These are phyloP conservation scores for Dexiosoma caninum DNA, from an alignment of 2,888 invertebrate genomes.

Conservation along the genomic window DNA sequence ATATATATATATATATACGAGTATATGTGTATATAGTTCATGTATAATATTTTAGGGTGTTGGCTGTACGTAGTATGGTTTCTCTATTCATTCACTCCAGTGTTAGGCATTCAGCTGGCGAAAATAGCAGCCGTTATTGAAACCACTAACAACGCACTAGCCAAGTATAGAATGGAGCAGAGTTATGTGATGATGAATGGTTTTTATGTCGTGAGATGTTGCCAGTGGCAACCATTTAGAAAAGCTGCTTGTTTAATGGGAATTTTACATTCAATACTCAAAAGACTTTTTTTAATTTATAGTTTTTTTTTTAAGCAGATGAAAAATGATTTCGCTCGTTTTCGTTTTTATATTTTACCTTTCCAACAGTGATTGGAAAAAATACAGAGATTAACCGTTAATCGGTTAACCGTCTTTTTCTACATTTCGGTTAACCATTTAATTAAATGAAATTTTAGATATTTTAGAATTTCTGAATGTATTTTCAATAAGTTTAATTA, in stretches of 20 bases:
- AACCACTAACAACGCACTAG: slow-evolving; percentile 16
- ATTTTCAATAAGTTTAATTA: too few species aligned
- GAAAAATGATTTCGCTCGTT: not conserved
- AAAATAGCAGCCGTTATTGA: slow-evolving; percentile 22
- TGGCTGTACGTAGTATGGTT: slow-evolving; percentile 22
- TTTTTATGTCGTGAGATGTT: slow-evolving; percentile 62
- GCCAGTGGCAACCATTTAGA: slow-evolving; percentile 57
- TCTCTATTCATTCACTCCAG: not conserved
- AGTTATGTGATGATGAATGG: slow-evolving; percentile 64
- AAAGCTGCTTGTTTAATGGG: slow-evolving; percentile 41
- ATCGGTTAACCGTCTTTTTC: too few species aligned
- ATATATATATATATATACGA: not conserved
- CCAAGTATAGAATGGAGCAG: slow-evolving; percentile 18
- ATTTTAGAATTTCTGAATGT: too few species aligned
- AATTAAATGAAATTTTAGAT: too few species aligned
- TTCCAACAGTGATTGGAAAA: too few species aligned
- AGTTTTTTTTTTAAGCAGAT: not conserved
- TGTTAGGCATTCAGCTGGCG: slow-evolving; percentile 11
- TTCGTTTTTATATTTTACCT: not conserved
- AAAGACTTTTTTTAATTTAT: not conserved
- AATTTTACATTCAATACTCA: slow-evolving; percentile 32
- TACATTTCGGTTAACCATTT: too few species aligned
- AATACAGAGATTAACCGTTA: too few species aligned
- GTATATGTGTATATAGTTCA: not conserved
- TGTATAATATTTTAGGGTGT: slow-evolving; percentile 6